Percentiles rank a stretch among this genome's conserved stretches.
phyloP scores from a whole-genome alignment of 1,140 invertebrate genomes.

The Trachymyrmex septentrionalis region DNA sequence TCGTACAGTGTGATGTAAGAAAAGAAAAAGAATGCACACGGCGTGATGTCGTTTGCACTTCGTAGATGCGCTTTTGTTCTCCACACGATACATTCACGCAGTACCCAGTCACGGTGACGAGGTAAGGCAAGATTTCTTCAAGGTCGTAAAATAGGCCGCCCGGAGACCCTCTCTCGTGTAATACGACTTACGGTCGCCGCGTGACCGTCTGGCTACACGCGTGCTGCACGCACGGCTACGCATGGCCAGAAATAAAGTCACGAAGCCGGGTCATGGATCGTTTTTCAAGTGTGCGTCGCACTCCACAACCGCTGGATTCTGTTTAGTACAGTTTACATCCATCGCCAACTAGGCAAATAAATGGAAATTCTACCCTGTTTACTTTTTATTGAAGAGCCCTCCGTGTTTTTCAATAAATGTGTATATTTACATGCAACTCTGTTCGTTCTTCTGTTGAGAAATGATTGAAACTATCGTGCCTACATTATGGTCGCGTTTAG shows the following conservation, averaged over 20 bases:
- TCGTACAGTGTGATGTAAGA: not conserved
- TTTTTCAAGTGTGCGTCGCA: constrained; percentile 14
- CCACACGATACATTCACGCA: not conserved
- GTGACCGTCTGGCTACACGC: constrained; percentile 24
- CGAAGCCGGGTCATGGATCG: constrained; percentile 14
- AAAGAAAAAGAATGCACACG: not conserved
- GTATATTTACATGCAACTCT: too few species aligned
- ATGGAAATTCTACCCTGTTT: not conserved
- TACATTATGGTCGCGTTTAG: too few species aligned
- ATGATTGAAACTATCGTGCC: not conserved
- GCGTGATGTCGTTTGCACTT: not conserved
- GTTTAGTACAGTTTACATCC: not conserved
- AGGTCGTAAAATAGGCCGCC: constrained; percentile 62
- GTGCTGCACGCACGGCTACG: constrained; percentile 16
- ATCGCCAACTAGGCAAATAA: not conserved
- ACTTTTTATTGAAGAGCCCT: not conserved
- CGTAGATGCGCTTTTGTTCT: constrained; percentile 19
- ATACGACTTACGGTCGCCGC: constrained; percentile 57
- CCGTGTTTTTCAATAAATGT: not conserved
- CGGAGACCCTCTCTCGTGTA: constrained; percentile 17
- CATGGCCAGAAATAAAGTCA: constrained; percentile 50
- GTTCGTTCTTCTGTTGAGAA: not conserved
- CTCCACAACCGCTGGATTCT: not conserved
- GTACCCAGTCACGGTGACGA: constrained; percentile 57
- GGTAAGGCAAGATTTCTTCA: constrained; percentile 59